These are phyloP conservation scores for Copidosoma floridanum DNA, from an alignment of 1,140 invertebrate genomes.

Conservation along the genomic window DNA sequence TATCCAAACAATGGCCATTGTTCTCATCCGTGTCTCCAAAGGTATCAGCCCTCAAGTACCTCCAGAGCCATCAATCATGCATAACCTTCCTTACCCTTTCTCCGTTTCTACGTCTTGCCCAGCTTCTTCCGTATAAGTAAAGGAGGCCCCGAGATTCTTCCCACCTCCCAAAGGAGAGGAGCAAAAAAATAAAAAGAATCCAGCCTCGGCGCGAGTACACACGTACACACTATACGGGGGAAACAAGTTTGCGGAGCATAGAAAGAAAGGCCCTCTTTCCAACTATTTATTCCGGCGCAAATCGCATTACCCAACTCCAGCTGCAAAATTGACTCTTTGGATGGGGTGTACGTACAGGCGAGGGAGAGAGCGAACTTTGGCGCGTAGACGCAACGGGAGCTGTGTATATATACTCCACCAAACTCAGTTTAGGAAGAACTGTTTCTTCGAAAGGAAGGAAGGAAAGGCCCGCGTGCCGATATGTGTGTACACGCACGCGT, in stretches of 20 bases:
- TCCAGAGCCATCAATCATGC: conserved; percentile 5
- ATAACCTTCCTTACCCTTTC: neutral
- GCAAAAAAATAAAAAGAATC: neutral
- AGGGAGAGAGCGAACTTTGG: conserved; percentile 49
- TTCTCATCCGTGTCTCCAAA: too few relatives aligned
- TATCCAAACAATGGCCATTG: too few relatives aligned
- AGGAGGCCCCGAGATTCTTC: too few relatives aligned
- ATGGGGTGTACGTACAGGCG: conserved; percentile 40
- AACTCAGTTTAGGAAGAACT: conserved; percentile 57
- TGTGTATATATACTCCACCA: too few relatives aligned
- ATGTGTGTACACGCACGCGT: conserved; percentile 49
- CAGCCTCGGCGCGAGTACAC: conserved; percentile 23
- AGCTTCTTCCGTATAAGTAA: neutral
- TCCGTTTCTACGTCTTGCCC: neutral
- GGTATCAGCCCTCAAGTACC: neutral
- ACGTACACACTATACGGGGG: too few relatives aligned
- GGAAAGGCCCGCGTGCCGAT: conserved; percentile 43
- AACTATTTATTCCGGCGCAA: conserved; percentile 57
- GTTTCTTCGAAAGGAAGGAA: conserved; percentile 45
- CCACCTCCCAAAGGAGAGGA: neutral
- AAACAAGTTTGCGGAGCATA: conserved; percentile 23
- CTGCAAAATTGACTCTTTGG: conserved; percentile 57
- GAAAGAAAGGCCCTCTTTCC: conserved; percentile 23
- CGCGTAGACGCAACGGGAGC: too few relatives aligned
- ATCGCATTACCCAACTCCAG: conserved; percentile 57